Evolutionary conservation across 2,888 invertebrate species (phyloP).

Genomic region (Theristus sp.): DNA sequence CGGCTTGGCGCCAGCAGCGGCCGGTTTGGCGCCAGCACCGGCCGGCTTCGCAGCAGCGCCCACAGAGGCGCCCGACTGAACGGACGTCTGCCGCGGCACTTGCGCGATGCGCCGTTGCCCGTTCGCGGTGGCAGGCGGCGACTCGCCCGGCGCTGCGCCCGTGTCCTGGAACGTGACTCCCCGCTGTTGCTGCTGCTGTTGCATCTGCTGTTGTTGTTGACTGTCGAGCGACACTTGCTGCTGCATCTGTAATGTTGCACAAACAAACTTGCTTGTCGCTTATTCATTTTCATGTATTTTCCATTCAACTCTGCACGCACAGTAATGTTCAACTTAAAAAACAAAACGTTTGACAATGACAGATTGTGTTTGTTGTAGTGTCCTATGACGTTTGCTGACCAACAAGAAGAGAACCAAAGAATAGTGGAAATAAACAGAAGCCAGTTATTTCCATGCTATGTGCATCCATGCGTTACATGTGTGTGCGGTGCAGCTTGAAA

Average conservation of each 20-base stretch:
- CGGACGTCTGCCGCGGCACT: not conserved
- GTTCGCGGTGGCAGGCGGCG: not conserved
- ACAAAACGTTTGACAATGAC: too few species aligned
- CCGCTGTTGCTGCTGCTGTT: not conserved
- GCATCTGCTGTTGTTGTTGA: not conserved
- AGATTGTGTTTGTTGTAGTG: too few species aligned
- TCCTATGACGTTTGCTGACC: too few species aligned
- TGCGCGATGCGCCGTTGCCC: not conserved
- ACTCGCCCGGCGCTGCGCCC: not conserved
- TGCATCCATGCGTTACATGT: too few species aligned
- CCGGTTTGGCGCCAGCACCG: slow-evolving; percentile 1
- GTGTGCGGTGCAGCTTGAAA: too few species aligned
- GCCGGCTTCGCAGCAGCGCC: not conserved
- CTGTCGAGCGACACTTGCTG: not conserved
- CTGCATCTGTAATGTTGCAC: not conserved
- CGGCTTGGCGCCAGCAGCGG: not conserved
- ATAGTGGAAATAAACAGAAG: too few species aligned
- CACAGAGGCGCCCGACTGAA: not conserved
- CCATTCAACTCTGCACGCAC: too few species aligned
- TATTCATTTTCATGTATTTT: too few species aligned
- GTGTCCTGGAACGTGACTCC: not conserved
- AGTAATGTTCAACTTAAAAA: too few species aligned
- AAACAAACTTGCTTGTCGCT: not conserved
- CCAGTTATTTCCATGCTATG: too few species aligned
- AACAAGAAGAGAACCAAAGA: too few species aligned